Evolutionary conservation across 2,888 invertebrate genomes (phyloP).

Genomic region (Drosophila emarginata): DNA sequence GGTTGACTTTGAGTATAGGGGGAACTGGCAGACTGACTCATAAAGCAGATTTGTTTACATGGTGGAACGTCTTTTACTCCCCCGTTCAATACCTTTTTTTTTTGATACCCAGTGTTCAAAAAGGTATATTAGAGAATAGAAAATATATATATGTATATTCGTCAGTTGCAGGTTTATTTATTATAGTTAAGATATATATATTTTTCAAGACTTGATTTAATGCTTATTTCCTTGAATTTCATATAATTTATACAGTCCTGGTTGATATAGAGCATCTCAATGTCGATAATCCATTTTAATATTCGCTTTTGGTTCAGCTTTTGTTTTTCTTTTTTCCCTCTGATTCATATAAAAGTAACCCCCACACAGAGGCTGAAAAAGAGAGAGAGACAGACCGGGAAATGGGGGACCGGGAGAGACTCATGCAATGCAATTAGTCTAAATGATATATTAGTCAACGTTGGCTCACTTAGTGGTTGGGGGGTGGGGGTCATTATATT

Average conservation of each 20-base stretch:
- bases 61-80: slow-evolving; percentile 6
- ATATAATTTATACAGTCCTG: no score
- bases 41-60: slow-evolving; percentile 49
- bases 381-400: slow-evolving; percentile 1
- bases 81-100: slow-evolving; percentile 5
- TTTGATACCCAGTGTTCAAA: neutral
- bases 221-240: no score
- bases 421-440: slow-evolving; percentile 57
- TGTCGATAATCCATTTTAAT: neutral
- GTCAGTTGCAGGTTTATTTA: no score
- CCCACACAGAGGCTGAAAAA: neutral
- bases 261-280: neutral
- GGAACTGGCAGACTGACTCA: slow-evolving; percentile 46
- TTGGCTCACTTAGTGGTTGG: slow-evolving; percentile 1
- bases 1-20: neutral
- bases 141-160: no score
- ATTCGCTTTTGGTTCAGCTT: neutral
- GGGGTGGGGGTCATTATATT: neutral
- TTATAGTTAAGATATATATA: no score
- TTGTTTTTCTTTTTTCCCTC: neutral
- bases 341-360: slow-evolving; percentile 46
- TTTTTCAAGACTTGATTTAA: no score
- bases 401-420: slow-evolving; percentile 9
- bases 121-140: no score
- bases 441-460: slow-evolving; percentile 64